Percentiles rank a stretch among this genome's conserved stretches.
phyloP scores from a whole-genome alignment of 1,140 invertebrate species.

The Eueides isabella region DNA sequence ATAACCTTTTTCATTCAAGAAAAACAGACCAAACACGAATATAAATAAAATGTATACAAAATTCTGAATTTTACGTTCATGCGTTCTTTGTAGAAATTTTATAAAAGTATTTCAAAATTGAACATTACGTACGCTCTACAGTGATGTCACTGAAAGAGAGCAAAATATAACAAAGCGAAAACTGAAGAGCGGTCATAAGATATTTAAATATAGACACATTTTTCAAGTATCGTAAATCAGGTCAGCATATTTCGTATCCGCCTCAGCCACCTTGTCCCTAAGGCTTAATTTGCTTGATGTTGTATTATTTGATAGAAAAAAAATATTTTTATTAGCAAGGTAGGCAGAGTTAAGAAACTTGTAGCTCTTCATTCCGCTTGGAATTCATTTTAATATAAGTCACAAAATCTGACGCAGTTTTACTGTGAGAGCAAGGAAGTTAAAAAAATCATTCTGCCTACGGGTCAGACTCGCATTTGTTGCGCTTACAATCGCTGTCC shows the following conservation, averaged over 20 bases:
- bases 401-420: too few species aligned
- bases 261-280: not conserved
- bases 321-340: not conserved
- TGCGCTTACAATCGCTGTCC: too few species aligned
- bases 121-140: not conserved
- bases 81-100: not conserved
- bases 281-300: not conserved
- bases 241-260: not conserved
- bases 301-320: not conserved
- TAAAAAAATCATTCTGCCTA: too few species aligned
- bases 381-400: too few species aligned
- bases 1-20: not conserved
- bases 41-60: not conserved
- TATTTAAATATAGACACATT: not conserved
- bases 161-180: not conserved
- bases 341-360: too few species aligned
- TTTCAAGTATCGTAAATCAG: conserved; percentile 12
- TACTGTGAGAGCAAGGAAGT: too few species aligned
- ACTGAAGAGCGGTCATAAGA: not conserved
- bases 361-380: too few species aligned
- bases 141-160: not conserved
- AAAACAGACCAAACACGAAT: not conserved
- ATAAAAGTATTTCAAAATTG: not conserved
- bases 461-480: too few species aligned
- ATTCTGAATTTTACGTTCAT: not conserved